phyloP scores from a whole-genome alignment of 2,113 vertebrate genomes.

The Tachuris rubrigastra region DNA sequence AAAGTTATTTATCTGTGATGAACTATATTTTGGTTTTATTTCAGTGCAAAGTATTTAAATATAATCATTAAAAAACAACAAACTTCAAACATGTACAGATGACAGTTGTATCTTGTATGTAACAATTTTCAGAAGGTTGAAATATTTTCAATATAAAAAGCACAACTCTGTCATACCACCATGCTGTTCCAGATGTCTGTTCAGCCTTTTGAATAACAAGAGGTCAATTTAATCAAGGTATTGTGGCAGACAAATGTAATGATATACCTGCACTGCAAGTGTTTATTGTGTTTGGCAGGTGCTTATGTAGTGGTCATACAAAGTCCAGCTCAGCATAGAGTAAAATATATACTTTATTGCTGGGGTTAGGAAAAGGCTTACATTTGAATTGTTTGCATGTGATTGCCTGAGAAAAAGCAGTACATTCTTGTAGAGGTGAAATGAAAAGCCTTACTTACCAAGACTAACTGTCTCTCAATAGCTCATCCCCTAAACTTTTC shows the following conservation, averaged over 20 bases:
- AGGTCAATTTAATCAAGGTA: constrained; percentile 21
- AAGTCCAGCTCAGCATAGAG: background rate
- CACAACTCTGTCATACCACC: background rate
- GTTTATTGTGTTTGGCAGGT: constrained; percentile 14
- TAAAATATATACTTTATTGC: background rate
- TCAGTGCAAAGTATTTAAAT: background rate
- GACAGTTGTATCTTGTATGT: background rate
- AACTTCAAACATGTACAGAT: background rate
- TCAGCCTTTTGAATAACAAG: background rate
- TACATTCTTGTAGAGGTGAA: constrained; percentile 1
- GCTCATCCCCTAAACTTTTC: constrained; percentile 28
- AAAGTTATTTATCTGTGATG: background rate
- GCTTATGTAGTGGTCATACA: background rate
- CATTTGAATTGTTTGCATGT: constrained; percentile 26
- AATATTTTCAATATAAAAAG: background rate
- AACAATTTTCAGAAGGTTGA: background rate
- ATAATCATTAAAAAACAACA: background rate
- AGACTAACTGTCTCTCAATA: constrained; percentile 15
- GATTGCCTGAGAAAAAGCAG: background rate
- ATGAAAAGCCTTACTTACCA: constrained; percentile 25
- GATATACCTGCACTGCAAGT: background rate
- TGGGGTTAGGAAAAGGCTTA: background rate
- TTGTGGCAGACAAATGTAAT: background rate
- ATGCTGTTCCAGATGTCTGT: background rate
- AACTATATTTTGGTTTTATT: background rate